A percentile compares a stretch with the other conserved stretches of the same genome.
Evolutionary conservation across 2,888 invertebrate species (phyloP).

Genomic region (Piscicola geometra): DNA sequence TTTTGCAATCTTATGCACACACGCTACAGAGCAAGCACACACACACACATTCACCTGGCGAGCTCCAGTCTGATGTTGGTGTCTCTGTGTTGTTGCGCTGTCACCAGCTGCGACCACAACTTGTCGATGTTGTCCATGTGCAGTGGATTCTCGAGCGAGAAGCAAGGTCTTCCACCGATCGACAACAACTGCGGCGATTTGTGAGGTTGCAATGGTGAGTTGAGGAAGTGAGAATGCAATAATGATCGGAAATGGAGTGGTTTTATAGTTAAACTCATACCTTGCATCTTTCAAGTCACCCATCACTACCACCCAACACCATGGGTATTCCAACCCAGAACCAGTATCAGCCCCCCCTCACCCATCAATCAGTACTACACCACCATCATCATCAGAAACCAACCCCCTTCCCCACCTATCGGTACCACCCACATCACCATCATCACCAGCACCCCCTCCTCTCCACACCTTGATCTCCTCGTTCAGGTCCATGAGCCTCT

Average conservation of each 20-base stretch:
- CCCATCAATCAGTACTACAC: background rate
- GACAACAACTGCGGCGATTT: slow-evolving; percentile 30
- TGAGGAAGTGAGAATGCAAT: background rate
- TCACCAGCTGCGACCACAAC: slow-evolving; percentile 66
- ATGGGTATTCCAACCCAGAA: too few species aligned
- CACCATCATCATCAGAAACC: too few species aligned
- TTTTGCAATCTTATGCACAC: background rate
- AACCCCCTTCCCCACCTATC: too few species aligned
- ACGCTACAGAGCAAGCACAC: background rate
- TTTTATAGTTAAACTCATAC: too few species aligned
- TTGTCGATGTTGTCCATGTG: slow-evolving; percentile 53
- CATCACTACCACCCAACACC: too few species aligned
- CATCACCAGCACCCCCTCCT: too few species aligned
- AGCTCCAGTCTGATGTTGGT: slow-evolving; percentile 78
- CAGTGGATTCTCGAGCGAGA: slow-evolving; percentile 51
- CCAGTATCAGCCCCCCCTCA: background rate
- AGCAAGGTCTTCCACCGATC: slow-evolving; percentile 33
- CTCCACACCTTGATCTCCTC: slow-evolving; percentile 57
- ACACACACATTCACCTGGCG: slow-evolving; percentile 46
- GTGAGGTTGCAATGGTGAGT: background rate
- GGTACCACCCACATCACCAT: too few species aligned
- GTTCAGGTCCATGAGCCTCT: slow-evolving; percentile 78
- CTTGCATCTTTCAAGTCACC: background rate
- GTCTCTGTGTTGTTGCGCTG: slow-evolving; percentile 84
- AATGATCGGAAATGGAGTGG: background rate